Evolutionary conservation across 2,797 vertebrate species (phyloP).

Genomic region (Gymnothorax reevesii): DNA sequence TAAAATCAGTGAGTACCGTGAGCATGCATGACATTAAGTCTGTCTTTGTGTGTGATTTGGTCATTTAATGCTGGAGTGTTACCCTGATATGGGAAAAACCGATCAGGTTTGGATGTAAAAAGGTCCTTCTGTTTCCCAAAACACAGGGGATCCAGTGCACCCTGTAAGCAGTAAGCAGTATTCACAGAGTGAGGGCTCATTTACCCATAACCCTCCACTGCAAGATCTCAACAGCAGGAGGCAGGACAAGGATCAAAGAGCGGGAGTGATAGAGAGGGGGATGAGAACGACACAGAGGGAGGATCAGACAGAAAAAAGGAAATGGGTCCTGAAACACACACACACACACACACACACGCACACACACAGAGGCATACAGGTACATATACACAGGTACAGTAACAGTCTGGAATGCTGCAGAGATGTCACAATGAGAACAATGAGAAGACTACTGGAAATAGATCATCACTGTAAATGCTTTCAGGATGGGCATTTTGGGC

Average conservation of each 20-base stretch:
- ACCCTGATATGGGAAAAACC: background rate
- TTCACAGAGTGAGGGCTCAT: constrained; percentile 43
- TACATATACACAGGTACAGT: background rate
- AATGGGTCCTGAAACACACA: background rate
- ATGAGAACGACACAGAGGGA: constrained; percentile 24
- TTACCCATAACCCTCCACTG: constrained; percentile 45
- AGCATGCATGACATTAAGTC: background rate
- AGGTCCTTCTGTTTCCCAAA: too few relatives aligned
- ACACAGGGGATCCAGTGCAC: constrained; percentile 38
- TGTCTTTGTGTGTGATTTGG: too few relatives aligned
- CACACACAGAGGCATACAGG: background rate
- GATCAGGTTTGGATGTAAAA: background rate
- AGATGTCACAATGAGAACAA: background rate
- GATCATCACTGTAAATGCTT: background rate
- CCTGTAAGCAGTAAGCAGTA: constrained; percentile 32
- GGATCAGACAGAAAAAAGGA: constrained; percentile 25
- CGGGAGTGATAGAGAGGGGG: constrained; percentile 24
- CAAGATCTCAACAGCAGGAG: constrained; percentile 52
- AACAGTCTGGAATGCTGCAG: background rate
- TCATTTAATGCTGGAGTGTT: background rate
- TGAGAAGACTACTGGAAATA: background rate
- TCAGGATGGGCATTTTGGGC: background rate
- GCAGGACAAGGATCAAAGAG: constrained; percentile 37
- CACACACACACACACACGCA: background rate
- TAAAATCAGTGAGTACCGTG: background rate